Evolutionary conservation across 1,140 invertebrate species (phyloP).

Genomic region (Hylaeus volcanicus): DNA sequence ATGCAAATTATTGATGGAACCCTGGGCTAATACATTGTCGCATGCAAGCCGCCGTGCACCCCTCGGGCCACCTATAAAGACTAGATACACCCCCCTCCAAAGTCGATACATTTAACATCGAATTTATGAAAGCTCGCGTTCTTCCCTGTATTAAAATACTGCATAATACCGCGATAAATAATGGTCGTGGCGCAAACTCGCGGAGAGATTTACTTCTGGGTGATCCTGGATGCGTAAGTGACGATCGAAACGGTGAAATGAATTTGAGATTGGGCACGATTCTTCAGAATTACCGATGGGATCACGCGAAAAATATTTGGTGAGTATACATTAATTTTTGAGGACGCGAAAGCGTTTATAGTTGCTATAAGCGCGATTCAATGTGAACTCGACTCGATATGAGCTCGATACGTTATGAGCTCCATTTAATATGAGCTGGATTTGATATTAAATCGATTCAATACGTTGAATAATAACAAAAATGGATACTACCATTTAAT

Average conservation of each 20-base stretch:
- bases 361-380: too few relatives aligned
- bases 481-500: too few relatives aligned
- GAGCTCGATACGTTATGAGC: too few relatives aligned
- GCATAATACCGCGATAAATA: slow-evolving; percentile 35
- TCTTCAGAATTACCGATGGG: too few relatives aligned
- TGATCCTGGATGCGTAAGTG: not conserved
- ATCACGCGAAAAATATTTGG: too few relatives aligned
- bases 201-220: slow-evolving; percentile 28
- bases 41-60: slow-evolving; percentile 27
- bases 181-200: not conserved
- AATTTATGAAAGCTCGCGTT: slow-evolving; percentile 46
- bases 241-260: not conserved
- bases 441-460: too few relatives aligned
- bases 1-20: slow-evolving; percentile 66
- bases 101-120: slow-evolving; percentile 45
- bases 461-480: too few relatives aligned
- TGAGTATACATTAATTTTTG: too few relatives aligned
- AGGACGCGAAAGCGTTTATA: too few relatives aligned
- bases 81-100: not conserved
- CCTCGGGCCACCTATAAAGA: slow-evolving; percentile 30
- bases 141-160: slow-evolving; percentile 34
- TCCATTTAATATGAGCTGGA: too few relatives aligned
- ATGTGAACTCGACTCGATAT: too few relatives aligned
- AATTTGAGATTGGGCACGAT: too few relatives aligned
- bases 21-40: slow-evolving; percentile 61